phyloP scores from a whole-genome alignment of 2,797 vertebrate species.

The Psittacula echo region DNA sequence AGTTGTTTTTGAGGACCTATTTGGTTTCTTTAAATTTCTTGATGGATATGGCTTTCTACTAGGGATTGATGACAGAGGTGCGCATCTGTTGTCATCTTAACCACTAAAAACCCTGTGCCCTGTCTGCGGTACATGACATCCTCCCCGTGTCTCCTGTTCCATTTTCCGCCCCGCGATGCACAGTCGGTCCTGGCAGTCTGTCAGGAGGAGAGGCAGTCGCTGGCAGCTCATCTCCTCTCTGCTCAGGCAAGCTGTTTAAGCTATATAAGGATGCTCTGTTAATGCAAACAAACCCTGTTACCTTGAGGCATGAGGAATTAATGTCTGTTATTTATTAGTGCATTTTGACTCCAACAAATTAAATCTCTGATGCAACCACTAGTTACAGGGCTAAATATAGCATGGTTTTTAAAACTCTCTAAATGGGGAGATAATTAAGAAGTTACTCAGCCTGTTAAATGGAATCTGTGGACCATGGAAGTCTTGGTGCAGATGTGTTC shows the following conservation, averaged over 20 bases:
- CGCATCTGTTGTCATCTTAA: slow-evolving; percentile 38
- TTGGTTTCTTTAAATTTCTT: slow-evolving; percentile 45
- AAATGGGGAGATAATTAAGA: not conserved
- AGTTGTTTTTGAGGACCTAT: slow-evolving; percentile 35
- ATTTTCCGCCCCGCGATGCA: not conserved
- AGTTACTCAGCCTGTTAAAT: not conserved
- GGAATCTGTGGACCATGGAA: not conserved
- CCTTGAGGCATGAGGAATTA: not conserved
- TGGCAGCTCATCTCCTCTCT: not conserved
- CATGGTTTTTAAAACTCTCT: not conserved
- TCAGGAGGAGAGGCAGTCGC: slow-evolving; percentile 4
- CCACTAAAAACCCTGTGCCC: slow-evolving; percentile 49
- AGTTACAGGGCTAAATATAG: not conserved
- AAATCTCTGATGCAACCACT: not conserved
- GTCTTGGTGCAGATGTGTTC: not conserved
- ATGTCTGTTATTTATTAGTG: not conserved
- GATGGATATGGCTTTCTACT: slow-evolving; percentile 6
- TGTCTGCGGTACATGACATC: slow-evolving; percentile 46
- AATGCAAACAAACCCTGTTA: not conserved
- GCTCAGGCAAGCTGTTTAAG: not conserved
- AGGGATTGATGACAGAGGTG: slow-evolving; percentile 59
- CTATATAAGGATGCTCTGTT: not conserved
- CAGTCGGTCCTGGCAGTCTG: not conserved
- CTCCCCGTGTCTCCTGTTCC: slow-evolving; percentile 42
- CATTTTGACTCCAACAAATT: not conserved